Base-by-base conservation (phyloP, 2,888 invertebrate genomes). In the Diarsia rubi region DNA sequence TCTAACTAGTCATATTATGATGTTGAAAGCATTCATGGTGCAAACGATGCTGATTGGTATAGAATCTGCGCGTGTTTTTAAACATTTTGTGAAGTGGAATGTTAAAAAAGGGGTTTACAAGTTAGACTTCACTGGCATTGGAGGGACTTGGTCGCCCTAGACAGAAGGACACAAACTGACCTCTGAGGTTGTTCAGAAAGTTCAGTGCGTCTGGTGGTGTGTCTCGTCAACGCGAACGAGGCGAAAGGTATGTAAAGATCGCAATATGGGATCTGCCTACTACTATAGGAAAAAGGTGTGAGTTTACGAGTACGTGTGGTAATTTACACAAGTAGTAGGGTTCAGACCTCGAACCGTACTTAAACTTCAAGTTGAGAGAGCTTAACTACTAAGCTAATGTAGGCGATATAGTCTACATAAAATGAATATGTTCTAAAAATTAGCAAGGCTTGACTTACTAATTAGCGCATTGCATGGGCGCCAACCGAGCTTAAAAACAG, bases 401-500 rank as follows among this genome's bases (percentile, higher is more conserved):
- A 52, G 49, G 78, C 21, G 45, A 52, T 65, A 59, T 59, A 72
- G 52, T 44, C 24, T 54, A 11, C 44, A 31, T 31, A 31, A 31
- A 44, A 31, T 49, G 4, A 72, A 52, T 65, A 60, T 42, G 72
- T 1, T 73, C 60, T 31, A 79, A 9, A 62, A 72, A 78, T 78
- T 69, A 75, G 59, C 68, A 54, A 80, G 54, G 75, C 75, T 69
- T 57, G 68, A 49, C n/a, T 69, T 60, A 60, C 42, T 69, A 54
- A 75, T 65, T 60, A 69, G 69, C 11, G n/a, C 67, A 57, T 16
- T 16, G 8, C n/a, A 42, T 62, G 24, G 42, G 60, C 45, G 11
- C 11, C 2, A 47, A 42, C 14, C 31, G 24, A 42, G 24, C 60
- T n/a, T 59, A 19, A 3, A 21, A n/a, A 5, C 12, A 12, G 19